Evolutionary conservation across 1,140 invertebrate species (phyloP), one percentile per base, ranked within the genome.

Genomic region (Thalassaphorura encarpata): DNA sequence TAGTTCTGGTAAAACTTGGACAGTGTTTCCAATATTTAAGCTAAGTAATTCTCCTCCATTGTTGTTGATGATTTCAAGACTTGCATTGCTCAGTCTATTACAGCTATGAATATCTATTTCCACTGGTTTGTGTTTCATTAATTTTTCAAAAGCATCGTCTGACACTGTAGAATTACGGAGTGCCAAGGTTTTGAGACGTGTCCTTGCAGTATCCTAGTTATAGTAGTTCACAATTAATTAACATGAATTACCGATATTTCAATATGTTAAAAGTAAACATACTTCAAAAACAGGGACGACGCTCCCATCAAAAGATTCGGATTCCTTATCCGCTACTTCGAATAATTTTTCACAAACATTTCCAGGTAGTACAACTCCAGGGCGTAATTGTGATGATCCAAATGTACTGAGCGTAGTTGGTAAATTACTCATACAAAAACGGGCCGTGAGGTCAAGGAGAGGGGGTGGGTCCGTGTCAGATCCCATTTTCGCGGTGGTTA

Each of bases 21-120:
- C 55, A 8, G 63, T 57, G 24, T 62, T 64, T 21, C 72, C 72
- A 27, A 77, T 64, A 23, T 66, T 63, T 13, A 77, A 62, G 2
- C 69, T 69, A 13, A 68, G 52, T 18, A 77, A 58, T 28, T 70
- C 70, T 6, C 67, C 60, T 16, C 66, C 56, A 60, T 71, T 60
- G 28, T 67, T 64, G 64, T 82, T 83, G 21, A 85, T 77, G 16
- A 73, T 67, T 28, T 77, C 72, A 13, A 84, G 73, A 11, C 78
- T 77, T 2, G 71, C 67, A 47, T 75, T 70, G 0, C 80, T 80
- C n/a, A 89, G 68, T 45, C 77, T 75, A 40, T 74, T 72, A 68
- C 86, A 89, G 60, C 86, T 79, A 36, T 78, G 76, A 52, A 92
- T 73, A 57, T 87, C 82, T 41, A 93, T 69, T 56, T 84, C 81